A percentile compares a stretch with the other conserved stretches of the same genome.
These are phyloP conservation scores for Andrena chrysosceles DNA, from an alignment of 2,888 invertebrate genomes.

Conservation along the genomic window DNA sequence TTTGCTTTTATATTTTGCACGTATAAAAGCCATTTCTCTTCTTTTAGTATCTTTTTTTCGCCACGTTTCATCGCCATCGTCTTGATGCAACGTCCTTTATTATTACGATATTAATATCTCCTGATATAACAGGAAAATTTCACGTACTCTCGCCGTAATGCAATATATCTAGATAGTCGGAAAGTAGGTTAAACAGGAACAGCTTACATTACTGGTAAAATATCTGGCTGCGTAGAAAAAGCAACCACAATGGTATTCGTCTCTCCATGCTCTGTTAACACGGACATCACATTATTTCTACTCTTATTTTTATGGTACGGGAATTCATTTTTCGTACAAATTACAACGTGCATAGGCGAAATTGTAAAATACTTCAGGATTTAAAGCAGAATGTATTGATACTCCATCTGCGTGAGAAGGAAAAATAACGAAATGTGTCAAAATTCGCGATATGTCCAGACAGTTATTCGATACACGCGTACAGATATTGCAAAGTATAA, in stretches of 20 bases:
- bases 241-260: background rate
- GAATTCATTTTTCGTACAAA: too few species aligned
- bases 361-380: too few species aligned
- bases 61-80: background rate
- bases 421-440: background rate
- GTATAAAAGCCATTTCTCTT: background rate
- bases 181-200: constrained; percentile 33
- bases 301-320: background rate
- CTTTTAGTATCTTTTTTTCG: background rate
- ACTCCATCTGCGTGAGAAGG: background rate
- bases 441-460: background rate
- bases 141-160: background rate
- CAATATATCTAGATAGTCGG: constrained; percentile 17
- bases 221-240: background rate
- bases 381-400: too few species aligned
- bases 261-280: background rate
- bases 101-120: constrained; percentile 7
- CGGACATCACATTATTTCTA: background rate
- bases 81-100: background rate
- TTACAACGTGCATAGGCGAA: too few species aligned
- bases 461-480: background rate
- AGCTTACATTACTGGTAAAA: background rate
- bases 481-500: background rate
- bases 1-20: background rate
- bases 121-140: background rate